Percentiles rank a stretch among this genome's conserved stretches.
Evolutionary conservation across 2,113 vertebrate species (phyloP).

Genomic region (Ameiurus melas): DNA sequence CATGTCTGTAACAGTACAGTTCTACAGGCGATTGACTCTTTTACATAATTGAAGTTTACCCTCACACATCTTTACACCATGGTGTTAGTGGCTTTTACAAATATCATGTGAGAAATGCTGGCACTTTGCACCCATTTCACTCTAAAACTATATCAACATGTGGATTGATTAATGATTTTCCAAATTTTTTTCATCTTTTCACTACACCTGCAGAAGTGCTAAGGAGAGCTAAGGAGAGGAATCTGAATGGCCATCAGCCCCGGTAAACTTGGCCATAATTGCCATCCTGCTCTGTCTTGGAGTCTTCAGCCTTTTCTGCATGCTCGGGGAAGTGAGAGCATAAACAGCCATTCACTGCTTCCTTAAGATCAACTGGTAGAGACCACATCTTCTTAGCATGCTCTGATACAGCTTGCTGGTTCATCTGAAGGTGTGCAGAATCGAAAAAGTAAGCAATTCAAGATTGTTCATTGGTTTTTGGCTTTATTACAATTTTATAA

Average conservation of each 20-base stretch:
- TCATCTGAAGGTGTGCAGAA: constrained; percentile 74
- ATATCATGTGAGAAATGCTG: background rate
- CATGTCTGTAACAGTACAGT: background rate
- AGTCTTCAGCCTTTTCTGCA: constrained; percentile 58
- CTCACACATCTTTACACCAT: background rate
- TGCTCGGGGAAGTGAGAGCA: constrained; percentile 69
- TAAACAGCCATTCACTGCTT: constrained; percentile 73
- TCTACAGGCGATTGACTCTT: background rate
- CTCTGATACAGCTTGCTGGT: constrained; percentile 75
- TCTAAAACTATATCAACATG: background rate
- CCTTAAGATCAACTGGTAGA: constrained; percentile 74
- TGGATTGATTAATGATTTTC: background rate
- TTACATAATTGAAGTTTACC: background rate
- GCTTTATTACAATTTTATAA: background rate
- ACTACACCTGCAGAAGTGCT: background rate
- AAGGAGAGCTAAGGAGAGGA: background rate
- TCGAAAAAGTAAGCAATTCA: constrained; percentile 18
- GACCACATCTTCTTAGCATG: constrained; percentile 74
- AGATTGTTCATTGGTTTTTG: background rate
- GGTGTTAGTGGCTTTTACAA: background rate
- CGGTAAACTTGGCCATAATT: constrained; percentile 70
- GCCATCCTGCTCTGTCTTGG: constrained; percentile 49
- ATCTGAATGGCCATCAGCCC: constrained; percentile 57
- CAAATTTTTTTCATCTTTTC: background rate
- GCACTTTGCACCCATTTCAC: background rate